phyloP scores from a whole-genome alignment of 2,888 invertebrate genomes.

The Cephus nigrinus region DNA sequence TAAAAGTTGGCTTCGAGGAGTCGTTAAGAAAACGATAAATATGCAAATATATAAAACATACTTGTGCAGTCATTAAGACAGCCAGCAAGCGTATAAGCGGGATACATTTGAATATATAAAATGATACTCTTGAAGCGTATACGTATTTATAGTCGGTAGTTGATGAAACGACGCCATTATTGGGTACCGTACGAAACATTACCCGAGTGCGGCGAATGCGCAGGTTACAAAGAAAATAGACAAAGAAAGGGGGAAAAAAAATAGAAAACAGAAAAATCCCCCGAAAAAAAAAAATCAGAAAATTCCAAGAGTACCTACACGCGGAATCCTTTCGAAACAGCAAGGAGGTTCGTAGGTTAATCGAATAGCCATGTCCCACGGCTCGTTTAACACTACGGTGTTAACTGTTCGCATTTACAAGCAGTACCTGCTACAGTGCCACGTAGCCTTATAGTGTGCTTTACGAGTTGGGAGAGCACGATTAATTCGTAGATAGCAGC shows the following conservation, averaged over 20 bases:
- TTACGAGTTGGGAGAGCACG: not conserved
- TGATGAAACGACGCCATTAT: not conserved
- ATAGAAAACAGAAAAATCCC: not conserved
- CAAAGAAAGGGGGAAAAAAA: not conserved
- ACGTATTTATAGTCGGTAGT: not conserved
- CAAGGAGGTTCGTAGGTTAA: slow-evolving; percentile 40
- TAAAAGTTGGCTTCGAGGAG: not conserved
- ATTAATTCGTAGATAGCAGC: not conserved
- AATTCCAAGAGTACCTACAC: not conserved
- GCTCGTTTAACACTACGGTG: slow-evolving; percentile 50
- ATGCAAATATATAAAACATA: not conserved
- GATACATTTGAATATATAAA: not conserved
- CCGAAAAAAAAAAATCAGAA: no score
- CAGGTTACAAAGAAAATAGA: not conserved
- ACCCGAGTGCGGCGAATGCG: not conserved
- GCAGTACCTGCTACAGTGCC: not conserved
- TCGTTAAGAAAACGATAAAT: not conserved
- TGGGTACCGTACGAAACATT: not conserved
- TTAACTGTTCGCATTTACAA: slow-evolving; percentile 38
- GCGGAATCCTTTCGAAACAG: slow-evolving; percentile 9
- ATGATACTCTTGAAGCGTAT: not conserved
- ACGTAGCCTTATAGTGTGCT: not conserved
- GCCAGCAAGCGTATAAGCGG: not conserved
- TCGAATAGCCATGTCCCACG: slow-evolving; percentile 53
- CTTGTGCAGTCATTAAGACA: not conserved